Conservation (phyloP, 1,140 invertebrate species). For the Brachionus rubens region DNA sequence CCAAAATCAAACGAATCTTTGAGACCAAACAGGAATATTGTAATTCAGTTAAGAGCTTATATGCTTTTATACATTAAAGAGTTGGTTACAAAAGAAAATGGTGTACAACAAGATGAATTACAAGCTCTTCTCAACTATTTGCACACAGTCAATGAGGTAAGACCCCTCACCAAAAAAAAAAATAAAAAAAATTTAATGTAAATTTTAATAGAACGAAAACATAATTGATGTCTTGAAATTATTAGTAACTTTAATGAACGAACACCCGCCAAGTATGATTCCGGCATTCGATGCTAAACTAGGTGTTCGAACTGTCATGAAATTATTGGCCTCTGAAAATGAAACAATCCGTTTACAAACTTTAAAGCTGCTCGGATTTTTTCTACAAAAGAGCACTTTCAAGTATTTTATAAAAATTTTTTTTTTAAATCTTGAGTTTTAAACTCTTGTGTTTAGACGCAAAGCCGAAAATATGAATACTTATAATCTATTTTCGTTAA, state of each 20-base stretch:
- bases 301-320: slow-evolving; percentile 87
- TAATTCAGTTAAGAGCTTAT: slow-evolving; percentile 85
- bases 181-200: slow-evolving; percentile 46
- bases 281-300: slow-evolving; percentile 96
- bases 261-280: slow-evolving; percentile 96
- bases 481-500: slow-evolving; percentile 91
- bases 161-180: slow-evolving; percentile 64
- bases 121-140: slow-evolving; percentile 97
- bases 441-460: slow-evolving; percentile 9
- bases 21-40: slow-evolving; percentile 88
- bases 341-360: slow-evolving; percentile 91
- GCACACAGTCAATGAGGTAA: slow-evolving; percentile 76
- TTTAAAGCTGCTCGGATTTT: slow-evolving; percentile 88
- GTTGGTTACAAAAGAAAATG: slow-evolving; percentile 90
- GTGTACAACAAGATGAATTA: slow-evolving; percentile 94
- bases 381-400: slow-evolving; percentile 86
- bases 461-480: slow-evolving; percentile 85
- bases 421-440: neutral
- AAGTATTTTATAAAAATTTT: slow-evolving; percentile 69
- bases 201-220: slow-evolving; percentile 81
- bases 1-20: slow-evolving; percentile 73
- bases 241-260: slow-evolving; percentile 91
- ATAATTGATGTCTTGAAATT: slow-evolving; percentile 94
- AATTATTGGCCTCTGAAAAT: slow-evolving; percentile 86
- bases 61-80: slow-evolving; percentile 93